A percentile compares a stretch with the other conserved stretches of the same genome.
These are phyloP conservation scores for Centruroides vittatus DNA, from an alignment of 1,140 invertebrate genomes.

Conservation along the genomic window DNA sequence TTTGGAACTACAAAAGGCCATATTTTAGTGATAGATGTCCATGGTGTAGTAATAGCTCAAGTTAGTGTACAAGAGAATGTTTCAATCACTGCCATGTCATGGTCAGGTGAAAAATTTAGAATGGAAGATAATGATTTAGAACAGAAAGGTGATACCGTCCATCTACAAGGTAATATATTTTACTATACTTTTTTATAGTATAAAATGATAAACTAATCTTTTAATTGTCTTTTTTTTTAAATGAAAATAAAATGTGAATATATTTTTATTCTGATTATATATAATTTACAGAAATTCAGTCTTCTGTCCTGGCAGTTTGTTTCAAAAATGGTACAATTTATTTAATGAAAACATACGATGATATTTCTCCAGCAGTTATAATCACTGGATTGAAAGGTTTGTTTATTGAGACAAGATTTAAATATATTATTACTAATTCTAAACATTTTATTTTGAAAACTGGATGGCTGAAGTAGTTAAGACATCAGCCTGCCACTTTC, in stretches of 20 bases:
- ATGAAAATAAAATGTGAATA: too few relatives aligned
- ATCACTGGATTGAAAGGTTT: conserved; percentile 59
- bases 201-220: too few relatives aligned
- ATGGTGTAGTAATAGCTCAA: conserved; percentile 85
- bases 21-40: conserved; percentile 89
- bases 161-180: too few relatives aligned
- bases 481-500: too few relatives aligned
- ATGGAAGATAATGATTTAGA: conserved; percentile 58
- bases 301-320: conserved; percentile 68
- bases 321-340: conserved; percentile 77
- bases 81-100: conserved; percentile 72
- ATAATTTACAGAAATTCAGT: too few relatives aligned
- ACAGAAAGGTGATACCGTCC: too few relatives aligned
- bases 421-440: too few relatives aligned
- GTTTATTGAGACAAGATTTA: neutral
- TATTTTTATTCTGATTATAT: too few relatives aligned
- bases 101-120: conserved; percentile 96
- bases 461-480: too few relatives aligned
- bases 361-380: conserved; percentile 71
- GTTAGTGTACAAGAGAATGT: conserved; percentile 62
- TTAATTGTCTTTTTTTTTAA: too few relatives aligned
- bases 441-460: too few relatives aligned
- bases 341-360: conserved; percentile 79
- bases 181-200: too few relatives aligned
- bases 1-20: conserved; percentile 87